These are phyloP conservation scores for Eutrigla gurnardus DNA, from an alignment of 2,797 vertebrate genomes.

Conservation along the genomic window DNA sequence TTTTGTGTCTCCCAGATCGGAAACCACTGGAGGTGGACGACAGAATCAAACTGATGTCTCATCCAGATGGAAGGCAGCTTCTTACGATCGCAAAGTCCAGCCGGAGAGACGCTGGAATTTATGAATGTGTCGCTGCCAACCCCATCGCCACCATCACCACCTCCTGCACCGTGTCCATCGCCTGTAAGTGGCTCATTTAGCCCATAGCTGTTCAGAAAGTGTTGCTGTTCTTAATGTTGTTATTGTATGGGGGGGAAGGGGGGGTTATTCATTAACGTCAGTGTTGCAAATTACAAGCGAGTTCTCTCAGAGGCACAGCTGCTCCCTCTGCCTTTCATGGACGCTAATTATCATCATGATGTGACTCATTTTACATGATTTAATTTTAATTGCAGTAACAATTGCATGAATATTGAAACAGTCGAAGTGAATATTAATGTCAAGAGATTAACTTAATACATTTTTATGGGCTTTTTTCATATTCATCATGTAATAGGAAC, in stretches of 20 bases:
- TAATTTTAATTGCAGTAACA: conserved; percentile 56
- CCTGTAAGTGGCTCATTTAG: conserved; percentile 85
- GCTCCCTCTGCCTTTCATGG: conserved; percentile 40
- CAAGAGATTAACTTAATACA: conserved; percentile 41
- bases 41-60: conserved; percentile 85
- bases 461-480: conserved; percentile 34
- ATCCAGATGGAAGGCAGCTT: conserved; percentile 93
- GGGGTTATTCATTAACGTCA: background rate
- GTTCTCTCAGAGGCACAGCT: conserved; percentile 4
- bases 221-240: background rate
- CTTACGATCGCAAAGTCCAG: conserved; percentile 87
- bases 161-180: conserved; percentile 91
- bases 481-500: conserved; percentile 35
- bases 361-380: conserved; percentile 57
- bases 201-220: background rate
- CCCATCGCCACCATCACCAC: conserved; percentile 89
- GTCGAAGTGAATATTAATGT: conserved; percentile 52
- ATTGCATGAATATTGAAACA: conserved; percentile 51
- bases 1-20: conserved; percentile 84
- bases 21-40: conserved; percentile 83
- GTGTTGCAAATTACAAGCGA: background rate
- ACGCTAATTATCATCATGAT: conserved; percentile 50
- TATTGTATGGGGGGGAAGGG: background rate
- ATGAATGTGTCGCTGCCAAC: conserved; percentile 92
- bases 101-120: conserved; percentile 90